Evolutionary conservation across 2,797 vertebrate genomes (phyloP).

Genomic region (Eupleurogrammus muticus): DNA sequence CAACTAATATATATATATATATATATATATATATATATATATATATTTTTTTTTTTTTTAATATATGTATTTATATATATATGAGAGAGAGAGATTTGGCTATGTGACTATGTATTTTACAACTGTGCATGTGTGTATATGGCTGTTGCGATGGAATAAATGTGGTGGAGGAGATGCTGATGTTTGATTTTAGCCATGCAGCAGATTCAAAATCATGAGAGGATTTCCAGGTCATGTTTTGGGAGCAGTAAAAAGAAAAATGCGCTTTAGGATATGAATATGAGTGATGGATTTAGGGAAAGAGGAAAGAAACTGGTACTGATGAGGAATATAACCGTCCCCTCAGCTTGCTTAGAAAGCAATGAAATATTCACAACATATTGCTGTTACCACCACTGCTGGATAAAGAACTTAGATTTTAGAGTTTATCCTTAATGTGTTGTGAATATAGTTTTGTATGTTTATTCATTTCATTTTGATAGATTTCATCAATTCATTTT

Average conservation of each 20-base stretch:
- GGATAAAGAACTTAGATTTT: neutral
- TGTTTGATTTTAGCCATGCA: slow-evolving; percentile 24
- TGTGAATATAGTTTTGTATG: slow-evolving; percentile 20
- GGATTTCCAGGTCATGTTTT: slow-evolving; percentile 1
- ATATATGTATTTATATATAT: no score
- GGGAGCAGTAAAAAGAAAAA: slow-evolving; percentile 7
- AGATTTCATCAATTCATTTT: slow-evolving; percentile 29
- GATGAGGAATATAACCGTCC: neutral
- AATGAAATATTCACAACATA: neutral
- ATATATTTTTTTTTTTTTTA: no score
- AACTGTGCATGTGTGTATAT: slow-evolving; percentile 13
- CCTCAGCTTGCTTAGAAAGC: neutral
- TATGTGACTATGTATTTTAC: neutral
- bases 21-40: no score
- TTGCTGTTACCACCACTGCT: slow-evolving; percentile 7
- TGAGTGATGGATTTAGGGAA: neutral
- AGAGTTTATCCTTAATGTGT: neutral
- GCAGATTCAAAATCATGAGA: slow-evolving; percentile 33
- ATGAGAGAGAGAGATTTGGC: no score
- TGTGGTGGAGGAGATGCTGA: slow-evolving; percentile 20
- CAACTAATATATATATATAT: no score
- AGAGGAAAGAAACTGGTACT: neutral
- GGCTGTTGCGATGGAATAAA: slow-evolving; percentile 30
- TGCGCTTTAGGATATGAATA: neutral
- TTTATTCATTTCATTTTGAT: slow-evolving; percentile 24